A percentile compares a stretch with the other conserved stretches of the same genome.
These are phyloP conservation scores for Parasteatoda tepidariorum DNA, from an alignment of 1,140 invertebrate genomes.

Conservation along the genomic window DNA sequence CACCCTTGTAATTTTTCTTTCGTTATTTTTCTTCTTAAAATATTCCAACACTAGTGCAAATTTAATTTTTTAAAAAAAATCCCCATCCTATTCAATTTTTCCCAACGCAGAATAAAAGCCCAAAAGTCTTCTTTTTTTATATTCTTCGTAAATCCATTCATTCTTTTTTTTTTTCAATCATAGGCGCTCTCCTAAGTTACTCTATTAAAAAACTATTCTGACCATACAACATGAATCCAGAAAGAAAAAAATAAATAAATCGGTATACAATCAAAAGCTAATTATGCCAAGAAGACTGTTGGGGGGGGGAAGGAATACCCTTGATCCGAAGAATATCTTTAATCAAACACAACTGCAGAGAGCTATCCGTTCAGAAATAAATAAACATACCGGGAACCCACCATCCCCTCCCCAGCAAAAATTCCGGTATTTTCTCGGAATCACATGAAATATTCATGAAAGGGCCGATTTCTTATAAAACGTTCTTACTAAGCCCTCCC, in stretches of 20 bases:
- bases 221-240: background rate
- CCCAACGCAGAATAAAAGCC: too few relatives aligned
- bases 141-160: too few relatives aligned
- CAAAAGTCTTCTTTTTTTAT: too few relatives aligned
- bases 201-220: background rate
- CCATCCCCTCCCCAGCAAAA: background rate
- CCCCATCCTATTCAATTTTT: too few relatives aligned
- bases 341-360: background rate
- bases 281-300: background rate
- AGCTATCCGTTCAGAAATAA: background rate
- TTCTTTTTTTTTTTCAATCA: too few relatives aligned
- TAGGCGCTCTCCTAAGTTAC: too few relatives aligned
- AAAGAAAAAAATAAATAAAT: background rate
- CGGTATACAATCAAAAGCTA: background rate
- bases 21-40: too few relatives aligned
- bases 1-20: too few relatives aligned
- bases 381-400: background rate
- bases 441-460: background rate
- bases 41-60: too few relatives aligned
- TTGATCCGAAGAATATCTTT: background rate
- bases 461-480: background rate
- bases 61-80: too few relatives aligned
- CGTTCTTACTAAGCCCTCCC: background rate
- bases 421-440: background rate
- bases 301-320: background rate